A percentile compares a stretch with the other conserved stretches of the same genome.
phyloP scores from a whole-genome alignment of 2,888 invertebrate species.

The Pogonocherus hispidulus region DNA sequence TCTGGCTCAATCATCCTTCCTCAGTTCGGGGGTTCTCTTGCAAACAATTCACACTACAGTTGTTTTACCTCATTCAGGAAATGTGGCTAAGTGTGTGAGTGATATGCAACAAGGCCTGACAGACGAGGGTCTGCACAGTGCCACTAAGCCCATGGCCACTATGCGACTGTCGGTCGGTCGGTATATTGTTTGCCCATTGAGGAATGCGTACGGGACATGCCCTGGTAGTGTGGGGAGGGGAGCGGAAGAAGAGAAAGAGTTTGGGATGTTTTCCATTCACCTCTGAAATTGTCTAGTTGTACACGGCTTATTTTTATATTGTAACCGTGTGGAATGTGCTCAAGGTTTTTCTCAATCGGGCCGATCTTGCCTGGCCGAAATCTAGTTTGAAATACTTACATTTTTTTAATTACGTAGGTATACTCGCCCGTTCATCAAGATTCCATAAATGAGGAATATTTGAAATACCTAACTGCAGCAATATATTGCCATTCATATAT shows the following conservation, averaged over 20 bases:
- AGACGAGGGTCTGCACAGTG: constrained; percentile 18
- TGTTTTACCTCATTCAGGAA: constrained; percentile 4
- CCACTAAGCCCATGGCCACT: constrained; percentile 56
- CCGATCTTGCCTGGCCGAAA: too few species aligned
- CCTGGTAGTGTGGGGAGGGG: constrained; percentile 38
- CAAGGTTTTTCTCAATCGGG: constrained; percentile 31
- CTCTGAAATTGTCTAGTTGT: constrained; percentile 46
- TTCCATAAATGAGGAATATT: too few species aligned
- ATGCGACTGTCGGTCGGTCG: constrained; percentile 56
- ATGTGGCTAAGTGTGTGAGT: constrained; percentile 15
- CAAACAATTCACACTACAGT: neutral
- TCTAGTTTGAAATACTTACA: too few species aligned
- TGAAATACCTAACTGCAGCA: too few species aligned
- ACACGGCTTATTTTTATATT: constrained; percentile 43
- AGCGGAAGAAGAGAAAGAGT: constrained; percentile 50
- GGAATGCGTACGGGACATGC: constrained; percentile 52
- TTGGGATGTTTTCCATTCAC: constrained; percentile 51
- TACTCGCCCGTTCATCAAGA: too few species aligned
- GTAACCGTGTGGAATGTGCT: constrained; percentile 38
- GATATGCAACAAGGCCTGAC: constrained; percentile 25
- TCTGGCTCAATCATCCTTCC: neutral
- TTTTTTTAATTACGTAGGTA: too few species aligned
- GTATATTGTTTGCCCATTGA: constrained; percentile 56
- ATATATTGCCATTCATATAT: too few species aligned
- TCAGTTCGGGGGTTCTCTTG: neutral